Conservation (phyloP, 2,888 invertebrate species). For the Mellilla xanthometata region DNA sequence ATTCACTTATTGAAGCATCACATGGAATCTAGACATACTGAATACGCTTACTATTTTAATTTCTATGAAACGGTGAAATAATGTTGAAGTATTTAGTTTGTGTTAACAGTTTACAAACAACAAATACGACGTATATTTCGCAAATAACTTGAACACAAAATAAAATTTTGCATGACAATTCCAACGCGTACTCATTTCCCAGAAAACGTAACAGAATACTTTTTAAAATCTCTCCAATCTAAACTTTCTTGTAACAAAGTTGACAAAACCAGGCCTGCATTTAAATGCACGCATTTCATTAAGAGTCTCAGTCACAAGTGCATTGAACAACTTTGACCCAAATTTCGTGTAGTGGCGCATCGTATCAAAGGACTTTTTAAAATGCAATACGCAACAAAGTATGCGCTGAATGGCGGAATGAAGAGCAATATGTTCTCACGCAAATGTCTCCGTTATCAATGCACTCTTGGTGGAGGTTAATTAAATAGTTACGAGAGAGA, state of each 20-base stretch:
- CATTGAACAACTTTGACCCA: slow-evolving; percentile 33
- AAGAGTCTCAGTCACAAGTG: slow-evolving; percentile 14
- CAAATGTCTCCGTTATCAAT: slow-evolving; percentile 64
- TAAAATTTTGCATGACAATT: slow-evolving; percentile 7
- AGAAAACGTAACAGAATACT: slow-evolving; percentile 18
- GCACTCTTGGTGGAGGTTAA: slow-evolving; percentile 66
- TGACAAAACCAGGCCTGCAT: slow-evolving; percentile 17
- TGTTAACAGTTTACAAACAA: too few relatives aligned
- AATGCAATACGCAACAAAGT: slow-evolving; percentile 26
- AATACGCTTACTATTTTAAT: too few relatives aligned
- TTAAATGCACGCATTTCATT: slow-evolving; percentile 16
- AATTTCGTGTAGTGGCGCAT: slow-evolving; percentile 15
- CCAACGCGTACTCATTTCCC: slow-evolving; percentile 2
- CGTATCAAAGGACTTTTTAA: slow-evolving; percentile 24
- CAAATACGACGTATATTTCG: too few relatives aligned
- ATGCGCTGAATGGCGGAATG: slow-evolving; percentile 17
- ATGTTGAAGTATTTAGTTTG: too few relatives aligned
- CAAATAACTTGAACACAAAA: background rate
- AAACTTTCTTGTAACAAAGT: slow-evolving; percentile 22
- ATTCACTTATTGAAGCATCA: slow-evolving; percentile 25
- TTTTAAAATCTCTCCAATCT: slow-evolving; percentile 18
- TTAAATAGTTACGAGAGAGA: slow-evolving; percentile 73
- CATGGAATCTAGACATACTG: too few relatives aligned
- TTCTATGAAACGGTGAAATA: too few relatives aligned
- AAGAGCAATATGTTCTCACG: slow-evolving; percentile 58